Percentiles rank a stretch among this genome's conserved stretches.
Evolutionary conservation across 2,797 vertebrate species (phyloP).

Genomic region (Falco rusticolus): DNA sequence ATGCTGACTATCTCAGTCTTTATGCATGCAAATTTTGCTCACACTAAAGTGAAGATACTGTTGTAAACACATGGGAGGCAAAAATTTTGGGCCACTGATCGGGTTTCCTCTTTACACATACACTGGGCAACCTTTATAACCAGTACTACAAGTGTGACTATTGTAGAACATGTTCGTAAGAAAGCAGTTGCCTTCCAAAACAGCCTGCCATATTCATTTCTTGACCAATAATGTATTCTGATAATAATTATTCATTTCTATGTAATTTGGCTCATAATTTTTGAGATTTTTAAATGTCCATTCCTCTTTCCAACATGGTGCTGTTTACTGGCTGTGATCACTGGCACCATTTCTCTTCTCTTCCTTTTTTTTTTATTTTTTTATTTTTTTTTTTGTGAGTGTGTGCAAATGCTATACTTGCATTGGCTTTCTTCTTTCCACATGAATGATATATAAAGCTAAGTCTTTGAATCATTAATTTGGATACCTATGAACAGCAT

Average conservation of each 20-base stretch:
- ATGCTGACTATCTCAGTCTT: not conserved
- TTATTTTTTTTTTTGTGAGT: too few relatives aligned
- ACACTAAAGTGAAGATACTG: not conserved
- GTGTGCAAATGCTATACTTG: not conserved
- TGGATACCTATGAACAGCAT: not conserved
- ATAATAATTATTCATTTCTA: not conserved
- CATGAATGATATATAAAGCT: not conserved
- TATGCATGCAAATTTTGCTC: not conserved
- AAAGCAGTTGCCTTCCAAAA: not conserved
- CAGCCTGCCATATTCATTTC: not conserved
- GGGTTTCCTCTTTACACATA: not conserved
- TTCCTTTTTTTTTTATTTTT: not conserved
- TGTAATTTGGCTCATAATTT: not conserved
- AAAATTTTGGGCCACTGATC: not conserved
- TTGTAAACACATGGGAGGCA: not conserved
- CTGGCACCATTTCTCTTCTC: rapidly evolving
- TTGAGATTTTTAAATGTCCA: not conserved
- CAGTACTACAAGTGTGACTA: rapidly evolving
- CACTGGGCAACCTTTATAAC: not conserved
- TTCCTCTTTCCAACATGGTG: not conserved
- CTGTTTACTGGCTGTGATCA: not conserved
- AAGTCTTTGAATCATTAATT: not conserved
- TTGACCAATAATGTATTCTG: not conserved
- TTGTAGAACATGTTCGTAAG: not conserved
- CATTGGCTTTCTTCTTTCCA: not conserved